Evolutionary conservation across 2,888 invertebrate genomes (phyloP).

Genomic region (Cryptophagus acutangulus): DNA sequence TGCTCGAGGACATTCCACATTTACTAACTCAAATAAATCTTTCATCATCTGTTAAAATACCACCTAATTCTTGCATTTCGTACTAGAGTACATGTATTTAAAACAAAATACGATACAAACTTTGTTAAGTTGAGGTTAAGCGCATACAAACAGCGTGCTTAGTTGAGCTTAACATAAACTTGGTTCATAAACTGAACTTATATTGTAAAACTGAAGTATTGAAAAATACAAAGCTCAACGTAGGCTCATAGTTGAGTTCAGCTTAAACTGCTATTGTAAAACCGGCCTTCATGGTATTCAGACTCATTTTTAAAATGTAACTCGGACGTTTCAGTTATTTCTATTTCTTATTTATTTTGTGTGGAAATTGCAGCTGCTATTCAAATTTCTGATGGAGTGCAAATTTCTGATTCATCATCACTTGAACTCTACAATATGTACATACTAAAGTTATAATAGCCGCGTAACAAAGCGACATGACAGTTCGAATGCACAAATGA

Average conservation of each 20-base stretch:
- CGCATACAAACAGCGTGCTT: not conserved
- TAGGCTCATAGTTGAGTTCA: not conserved
- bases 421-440: too few relatives aligned
- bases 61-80: not conserved
- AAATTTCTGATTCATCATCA: too few relatives aligned
- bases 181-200: slow-evolving; percentile 1
- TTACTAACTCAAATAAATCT: too few relatives aligned
- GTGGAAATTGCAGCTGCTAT: too few relatives aligned
- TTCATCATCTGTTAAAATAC: slow-evolving; percentile 1
- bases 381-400: too few relatives aligned
- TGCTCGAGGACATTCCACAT: too few relatives aligned
- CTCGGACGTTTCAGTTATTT: too few relatives aligned
- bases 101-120: not conserved
- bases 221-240: not conserved
- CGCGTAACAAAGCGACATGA: too few relatives aligned
- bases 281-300: slow-evolving; percentile 1
- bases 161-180: not conserved
- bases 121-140: not conserved
- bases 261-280: slow-evolving; percentile 1
- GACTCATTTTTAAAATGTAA: too few relatives aligned
- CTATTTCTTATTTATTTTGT: too few relatives aligned
- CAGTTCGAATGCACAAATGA: too few relatives aligned
- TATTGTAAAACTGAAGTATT: slow-evolving; percentile 1
- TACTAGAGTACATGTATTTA: not conserved
- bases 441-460: too few relatives aligned